These are phyloP conservation scores for Thaumetopoea pityocampa DNA, from an alignment of 1,140 invertebrate genomes.

Conservation along the genomic window DNA sequence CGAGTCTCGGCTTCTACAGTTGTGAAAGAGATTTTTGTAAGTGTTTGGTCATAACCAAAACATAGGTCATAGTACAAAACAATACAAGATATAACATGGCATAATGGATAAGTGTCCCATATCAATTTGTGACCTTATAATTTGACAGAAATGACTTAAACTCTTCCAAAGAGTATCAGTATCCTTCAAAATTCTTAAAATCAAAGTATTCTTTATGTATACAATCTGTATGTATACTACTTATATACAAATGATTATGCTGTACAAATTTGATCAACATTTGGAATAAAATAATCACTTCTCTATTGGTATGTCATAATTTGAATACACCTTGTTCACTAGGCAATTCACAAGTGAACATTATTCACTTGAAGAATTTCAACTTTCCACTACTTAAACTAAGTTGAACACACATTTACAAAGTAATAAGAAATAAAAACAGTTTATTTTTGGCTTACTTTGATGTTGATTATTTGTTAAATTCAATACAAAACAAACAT, in stretches of 20 bases:
- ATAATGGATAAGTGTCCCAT: slow-evolving; percentile 11
- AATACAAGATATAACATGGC: not conserved
- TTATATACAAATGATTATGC: slow-evolving; percentile 41
- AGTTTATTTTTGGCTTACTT: slow-evolving; percentile 59
- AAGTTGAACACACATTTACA: slow-evolving; percentile 65
- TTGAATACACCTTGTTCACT: slow-evolving; percentile 33
- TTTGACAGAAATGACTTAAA: slow-evolving; percentile 21
- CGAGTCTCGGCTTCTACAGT: too few species aligned
- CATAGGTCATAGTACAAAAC: too few species aligned
- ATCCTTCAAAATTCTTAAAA: slow-evolving; percentile 27
- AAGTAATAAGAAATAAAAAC: slow-evolving; percentile 39
- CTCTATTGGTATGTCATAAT: slow-evolving; percentile 36
- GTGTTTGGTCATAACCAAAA: too few species aligned
- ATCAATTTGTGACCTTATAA: slow-evolving; percentile 12
- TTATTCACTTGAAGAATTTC: slow-evolving; percentile 34
- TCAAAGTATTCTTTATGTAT: too few species aligned
- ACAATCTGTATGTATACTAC: slow-evolving; percentile 19
- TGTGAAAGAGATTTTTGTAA: too few species aligned
- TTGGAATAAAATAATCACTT: slow-evolving; percentile 52
- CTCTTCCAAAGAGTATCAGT: slow-evolving; percentile 18
- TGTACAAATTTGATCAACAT: slow-evolving; percentile 47
- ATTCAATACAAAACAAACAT: slow-evolving; percentile 40
- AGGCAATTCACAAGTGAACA: slow-evolving; percentile 29
- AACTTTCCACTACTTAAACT: slow-evolving; percentile 52
- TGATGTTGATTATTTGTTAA: slow-evolving; percentile 42